Percentiles rank a stretch among this genome's conserved stretches.
Evolutionary conservation across 2,797 vertebrate genomes (phyloP).

Genomic region (Protonibea diacanthus): DNA sequence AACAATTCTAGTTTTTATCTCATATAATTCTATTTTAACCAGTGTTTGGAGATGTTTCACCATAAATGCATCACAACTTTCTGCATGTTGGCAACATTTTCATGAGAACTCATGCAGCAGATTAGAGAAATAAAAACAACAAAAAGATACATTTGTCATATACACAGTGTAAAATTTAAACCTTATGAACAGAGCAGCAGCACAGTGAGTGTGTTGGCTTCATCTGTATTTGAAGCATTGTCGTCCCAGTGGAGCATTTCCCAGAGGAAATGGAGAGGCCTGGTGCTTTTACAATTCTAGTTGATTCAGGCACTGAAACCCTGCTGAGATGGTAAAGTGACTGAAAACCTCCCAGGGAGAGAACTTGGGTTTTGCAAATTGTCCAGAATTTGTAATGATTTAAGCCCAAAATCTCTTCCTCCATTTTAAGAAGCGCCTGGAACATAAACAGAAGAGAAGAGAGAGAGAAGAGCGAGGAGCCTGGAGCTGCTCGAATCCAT

Average conservation of each 20-base stretch:
- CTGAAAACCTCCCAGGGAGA: conserved; percentile 30
- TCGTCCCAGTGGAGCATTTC: conserved; percentile 17
- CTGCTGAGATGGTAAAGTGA: conserved; percentile 32
- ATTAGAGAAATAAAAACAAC: not conserved
- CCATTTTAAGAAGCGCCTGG: not conserved
- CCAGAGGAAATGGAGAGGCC: conserved; percentile 14
- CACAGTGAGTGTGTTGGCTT: conserved; percentile 8
- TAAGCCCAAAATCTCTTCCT: conserved; percentile 1
- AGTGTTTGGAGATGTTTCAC: not conserved
- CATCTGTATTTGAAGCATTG: conserved; percentile 24
- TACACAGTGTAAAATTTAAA: not conserved
- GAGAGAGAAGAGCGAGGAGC: not conserved
- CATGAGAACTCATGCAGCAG: not conserved
- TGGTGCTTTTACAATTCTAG: conserved; percentile 16
- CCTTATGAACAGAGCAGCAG: not conserved
- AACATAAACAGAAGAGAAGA: not conserved
- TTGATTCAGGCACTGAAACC: conserved; percentile 3
- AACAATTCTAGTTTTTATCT: not conserved
- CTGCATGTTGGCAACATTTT: not conserved
- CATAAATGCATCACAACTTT: not conserved
- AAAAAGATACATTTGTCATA: not conserved
- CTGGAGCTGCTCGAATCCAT: not conserved
- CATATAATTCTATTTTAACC: not conserved
- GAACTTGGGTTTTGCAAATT: conserved; percentile 33
- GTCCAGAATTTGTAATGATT: conserved; percentile 38